Base-by-base conservation (phyloP, 2,888 invertebrate species). In the Mythimna pallens region DNA sequence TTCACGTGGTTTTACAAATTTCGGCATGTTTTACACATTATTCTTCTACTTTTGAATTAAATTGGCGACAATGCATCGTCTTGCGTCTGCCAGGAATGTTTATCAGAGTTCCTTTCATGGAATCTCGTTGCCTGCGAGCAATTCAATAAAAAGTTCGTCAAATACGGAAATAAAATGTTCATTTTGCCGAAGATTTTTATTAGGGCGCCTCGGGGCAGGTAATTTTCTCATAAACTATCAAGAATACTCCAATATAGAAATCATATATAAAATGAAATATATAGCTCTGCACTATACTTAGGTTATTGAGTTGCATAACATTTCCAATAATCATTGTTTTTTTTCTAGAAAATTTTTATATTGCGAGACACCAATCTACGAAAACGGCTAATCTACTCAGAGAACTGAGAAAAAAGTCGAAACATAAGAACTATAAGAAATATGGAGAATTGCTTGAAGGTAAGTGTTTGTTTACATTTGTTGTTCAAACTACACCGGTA, bases 401-500 rank as follows among this genome's bases (percentile, higher is more conserved):
- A 85, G 89, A 93, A 9, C 86, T 92, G 14, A 92, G 94, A 69
- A 96, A 96, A 87, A 97, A 96, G 85, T 92, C 92, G 72, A 93
- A 93, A 79, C 93, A 94, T 80, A 96, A 96, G 88, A 93, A 91
- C 74, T 92, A 88, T 67, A 96, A 97, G 84, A 97, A 97, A 89
- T 98, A 97, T 93, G 97, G 97, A 14, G 98, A 98, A 89, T 92
- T 98, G 12, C 91, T 98, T 78, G 97, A 98, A 96, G 97, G 98
- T 98, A 92, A 52, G 50, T 72, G 80, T 75, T 86, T 82, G 80
- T 82, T 82, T 83, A 82, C 72, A 67, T 66, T 82, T 12, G 9
- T 36, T 30, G 12, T 47, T 59, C 9, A 36, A 52, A 52, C 17
- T 34, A 17, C 7, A 36, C 0, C 1, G 25, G 52, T 57, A 72